phyloP scores from a whole-genome alignment of 2,797 vertebrate genomes.

The Dicrostonyx torquatus region DNA sequence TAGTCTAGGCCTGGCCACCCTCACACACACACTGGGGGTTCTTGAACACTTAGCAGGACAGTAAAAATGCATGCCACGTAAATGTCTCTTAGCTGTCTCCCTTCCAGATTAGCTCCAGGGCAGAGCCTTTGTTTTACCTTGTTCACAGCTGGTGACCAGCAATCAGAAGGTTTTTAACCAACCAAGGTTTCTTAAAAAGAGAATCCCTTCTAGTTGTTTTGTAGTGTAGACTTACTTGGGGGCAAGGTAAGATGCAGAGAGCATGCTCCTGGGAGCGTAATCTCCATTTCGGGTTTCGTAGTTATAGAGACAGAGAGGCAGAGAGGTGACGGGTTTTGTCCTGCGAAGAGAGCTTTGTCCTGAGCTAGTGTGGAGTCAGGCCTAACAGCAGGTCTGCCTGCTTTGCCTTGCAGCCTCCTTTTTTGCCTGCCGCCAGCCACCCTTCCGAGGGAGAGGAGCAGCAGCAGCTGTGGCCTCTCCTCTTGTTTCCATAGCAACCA shows the following conservation, averaged over 20 bases:
- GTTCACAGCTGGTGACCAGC: background rate
- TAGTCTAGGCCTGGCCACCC: background rate
- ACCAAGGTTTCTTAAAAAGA: constrained; percentile 48
- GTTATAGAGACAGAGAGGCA: background rate
- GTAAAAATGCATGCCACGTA: background rate
- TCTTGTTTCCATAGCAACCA: constrained; percentile 80
- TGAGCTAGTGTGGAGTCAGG: background rate
- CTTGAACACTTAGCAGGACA: background rate
- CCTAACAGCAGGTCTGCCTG: constrained; percentile 56
- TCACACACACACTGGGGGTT: background rate
- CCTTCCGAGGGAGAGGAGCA: constrained; percentile 69
- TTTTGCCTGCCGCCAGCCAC: constrained; percentile 65
- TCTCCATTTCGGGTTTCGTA: constrained; percentile 23
- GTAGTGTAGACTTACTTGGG: background rate
- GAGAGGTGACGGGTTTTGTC: constrained; percentile 35
- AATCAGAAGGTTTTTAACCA: constrained; percentile 11
- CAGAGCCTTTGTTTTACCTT: background rate
- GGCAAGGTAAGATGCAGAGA: background rate
- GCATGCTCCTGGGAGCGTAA: background rate
- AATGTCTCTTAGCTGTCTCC: background rate
- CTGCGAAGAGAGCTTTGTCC: constrained; percentile 27
- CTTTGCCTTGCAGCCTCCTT: constrained; percentile 20
- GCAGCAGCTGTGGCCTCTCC: constrained; percentile 80
- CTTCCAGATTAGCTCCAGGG: constrained; percentile 22
- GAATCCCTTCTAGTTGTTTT: background rate